These are phyloP conservation scores for Hippocampus comes DNA, from an alignment of 2,113 vertebrate genomes.

Conservation along the genomic window DNA sequence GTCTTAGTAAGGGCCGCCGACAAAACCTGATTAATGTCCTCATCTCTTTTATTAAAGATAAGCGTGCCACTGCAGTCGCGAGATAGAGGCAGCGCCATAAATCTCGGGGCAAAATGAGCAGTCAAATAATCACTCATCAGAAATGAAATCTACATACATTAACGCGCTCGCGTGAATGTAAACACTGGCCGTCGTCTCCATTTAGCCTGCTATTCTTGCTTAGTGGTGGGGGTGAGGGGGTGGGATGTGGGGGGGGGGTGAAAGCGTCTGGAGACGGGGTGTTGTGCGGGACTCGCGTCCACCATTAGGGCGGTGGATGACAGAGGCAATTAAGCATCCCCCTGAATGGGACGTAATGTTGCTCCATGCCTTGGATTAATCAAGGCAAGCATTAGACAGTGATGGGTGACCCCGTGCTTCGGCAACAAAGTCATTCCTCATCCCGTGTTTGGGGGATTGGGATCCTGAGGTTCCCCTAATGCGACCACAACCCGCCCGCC, in stretches of 20 bases:
- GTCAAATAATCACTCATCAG: slow-evolving; percentile 99
- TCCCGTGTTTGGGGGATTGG: slow-evolving; percentile 81
- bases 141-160: slow-evolving; percentile 99
- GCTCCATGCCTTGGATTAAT: slow-evolving; percentile 98
- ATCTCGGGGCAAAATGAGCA: slow-evolving; percentile 97
- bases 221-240: slow-evolving; percentile 1
- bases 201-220: slow-evolving; percentile 54
- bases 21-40: slow-evolving; percentile 99
- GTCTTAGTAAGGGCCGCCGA: slow-evolving; percentile 98
- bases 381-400: slow-evolving; percentile 97
- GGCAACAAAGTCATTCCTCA: slow-evolving; percentile 99
- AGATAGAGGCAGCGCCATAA: slow-evolving; percentile 98
- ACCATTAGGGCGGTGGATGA: slow-evolving; percentile 95
- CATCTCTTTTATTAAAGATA: slow-evolving; percentile 99
- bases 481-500: slow-evolving; percentile 20
- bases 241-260: slow-evolving; percentile 6
- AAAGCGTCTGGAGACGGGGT: slow-evolving; percentile 51
- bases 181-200: slow-evolving; percentile 55
- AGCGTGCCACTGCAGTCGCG: slow-evolving; percentile 98
- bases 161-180: slow-evolving; percentile 80
- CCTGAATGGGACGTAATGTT: slow-evolving; percentile 94
- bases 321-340: slow-evolving; percentile 91
- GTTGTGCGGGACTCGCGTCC: slow-evolving; percentile 45
- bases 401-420: slow-evolving; percentile 94
- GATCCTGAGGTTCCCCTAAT: slow-evolving; percentile 90